A percentile compares a stretch with the other conserved stretches of the same genome.
These are phyloP conservation scores for Crocidura indochinensis DNA, from an alignment of 2,797 vertebrate species.

Conservation along the genomic window DNA sequence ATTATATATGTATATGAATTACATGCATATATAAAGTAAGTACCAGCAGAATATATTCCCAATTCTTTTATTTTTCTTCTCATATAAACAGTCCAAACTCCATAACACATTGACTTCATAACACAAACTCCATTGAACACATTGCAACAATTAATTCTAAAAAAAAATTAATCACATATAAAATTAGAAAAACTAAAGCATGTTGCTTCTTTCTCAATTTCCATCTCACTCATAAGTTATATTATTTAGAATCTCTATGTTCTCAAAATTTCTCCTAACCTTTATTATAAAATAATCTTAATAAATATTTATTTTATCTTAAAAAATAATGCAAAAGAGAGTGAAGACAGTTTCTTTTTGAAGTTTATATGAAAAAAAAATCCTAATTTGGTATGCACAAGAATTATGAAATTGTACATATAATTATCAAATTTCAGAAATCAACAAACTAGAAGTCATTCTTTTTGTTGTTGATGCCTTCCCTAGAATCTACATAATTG, in stretches of 20 bases:
- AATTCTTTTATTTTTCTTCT: too few relatives aligned
- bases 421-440: neutral
- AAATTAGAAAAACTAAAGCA: neutral
- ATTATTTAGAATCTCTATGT: too few relatives aligned
- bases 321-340: accelerated
- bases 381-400: neutral
- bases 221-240: too few relatives aligned
- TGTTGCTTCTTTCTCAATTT: too few relatives aligned
- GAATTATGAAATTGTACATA: neutral
- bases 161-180: neutral
- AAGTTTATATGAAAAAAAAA: neutral
- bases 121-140: too few relatives aligned
- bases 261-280: neutral
- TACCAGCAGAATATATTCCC: too few relatives aligned
- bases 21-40: too few relatives aligned
- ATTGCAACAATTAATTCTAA: neutral
- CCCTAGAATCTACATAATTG: neutral
- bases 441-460: neutral
- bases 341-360: neutral
- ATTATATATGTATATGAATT: too few relatives aligned
- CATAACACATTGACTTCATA: too few relatives aligned
- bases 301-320: neutral
- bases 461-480: neutral
- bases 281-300: neutral
- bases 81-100: too few relatives aligned